Evolutionary conservation across 1,140 invertebrate species (phyloP).

Genomic region (Drosophila nebulosa): DNA sequence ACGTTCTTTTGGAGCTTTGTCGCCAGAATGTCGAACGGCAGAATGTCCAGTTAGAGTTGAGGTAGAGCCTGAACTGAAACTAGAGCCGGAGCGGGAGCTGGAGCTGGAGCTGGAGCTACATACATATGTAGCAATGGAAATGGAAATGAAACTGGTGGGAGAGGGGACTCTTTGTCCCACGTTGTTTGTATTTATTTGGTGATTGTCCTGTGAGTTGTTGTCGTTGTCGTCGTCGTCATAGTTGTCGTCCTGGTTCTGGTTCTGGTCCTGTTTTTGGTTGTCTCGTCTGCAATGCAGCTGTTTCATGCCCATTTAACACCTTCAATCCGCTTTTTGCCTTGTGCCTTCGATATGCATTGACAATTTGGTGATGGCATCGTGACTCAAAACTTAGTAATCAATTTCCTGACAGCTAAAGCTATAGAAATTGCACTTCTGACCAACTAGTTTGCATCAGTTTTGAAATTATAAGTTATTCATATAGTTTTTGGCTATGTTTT

Average conservation of each 20-base stretch:
- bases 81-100: background rate
- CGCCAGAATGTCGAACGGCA: background rate
- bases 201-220: conserved; percentile 60
- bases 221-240: conserved; percentile 42
- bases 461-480: too few species aligned
- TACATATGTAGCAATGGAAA: too few species aligned
- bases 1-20: conserved; percentile 71
- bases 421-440: too few species aligned
- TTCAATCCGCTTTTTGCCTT: conserved; percentile 61
- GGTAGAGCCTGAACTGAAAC: background rate
- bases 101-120: background rate
- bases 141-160: background rate
- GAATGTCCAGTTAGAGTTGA: background rate
- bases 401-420: too few species aligned
- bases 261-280: conserved; percentile 2
- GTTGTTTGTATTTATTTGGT: conserved; percentile 67
- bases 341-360: conserved; percentile 14
- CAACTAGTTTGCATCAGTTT: too few species aligned
- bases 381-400: background rate
- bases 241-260: conserved; percentile 4
- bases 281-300: conserved; percentile 63
- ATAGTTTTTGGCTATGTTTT: too few species aligned
- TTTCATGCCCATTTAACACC: conserved; percentile 78
- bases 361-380: conserved; percentile 26
- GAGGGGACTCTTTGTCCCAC: conserved; percentile 12